These are phyloP conservation scores for Zingel zingel DNA, from an alignment of 2,113 vertebrate species.

Conservation along the genomic window DNA sequence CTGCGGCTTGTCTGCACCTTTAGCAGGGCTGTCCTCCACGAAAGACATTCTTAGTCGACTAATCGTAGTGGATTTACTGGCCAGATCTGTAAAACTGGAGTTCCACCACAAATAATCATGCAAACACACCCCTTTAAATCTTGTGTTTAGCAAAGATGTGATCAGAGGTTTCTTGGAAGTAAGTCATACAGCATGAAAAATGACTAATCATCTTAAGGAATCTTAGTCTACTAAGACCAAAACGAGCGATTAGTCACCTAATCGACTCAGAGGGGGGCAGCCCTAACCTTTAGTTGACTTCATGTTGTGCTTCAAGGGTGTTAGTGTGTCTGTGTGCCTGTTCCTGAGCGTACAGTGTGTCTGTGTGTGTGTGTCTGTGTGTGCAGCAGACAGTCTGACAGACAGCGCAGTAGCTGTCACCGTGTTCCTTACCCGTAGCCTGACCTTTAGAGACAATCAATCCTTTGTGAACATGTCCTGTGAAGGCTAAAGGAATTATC, in stretches of 20 bases:
- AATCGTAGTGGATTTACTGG: too few relatives aligned
- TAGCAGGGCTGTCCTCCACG: background rate
- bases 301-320: constrained; percentile 16
- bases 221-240: too few relatives aligned
- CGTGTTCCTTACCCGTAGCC: constrained; percentile 55
- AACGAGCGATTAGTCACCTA: too few relatives aligned
- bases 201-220: too few relatives aligned
- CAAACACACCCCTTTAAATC: too few relatives aligned
- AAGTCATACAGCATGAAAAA: too few relatives aligned
- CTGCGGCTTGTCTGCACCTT: constrained; percentile 18
- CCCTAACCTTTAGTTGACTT: background rate
- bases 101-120: too few relatives aligned
- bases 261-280: too few relatives aligned
- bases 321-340: constrained; percentile 3
- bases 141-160: too few relatives aligned
- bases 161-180: too few relatives aligned
- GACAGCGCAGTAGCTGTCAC: constrained; percentile 53
- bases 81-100: too few relatives aligned
- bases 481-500: constrained; percentile 73
- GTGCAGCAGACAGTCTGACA: constrained; percentile 48
- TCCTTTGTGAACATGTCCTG: constrained; percentile 69
- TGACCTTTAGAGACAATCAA: constrained; percentile 77
- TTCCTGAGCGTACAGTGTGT: background rate
- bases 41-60: too few relatives aligned
- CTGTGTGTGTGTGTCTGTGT: constrained; percentile 32